Evolutionary conservation across 2,888 invertebrate genomes (phyloP), one percentile per base, ranked within the genome.

Genomic region (Dyspetes luteomarginatus): DNA sequence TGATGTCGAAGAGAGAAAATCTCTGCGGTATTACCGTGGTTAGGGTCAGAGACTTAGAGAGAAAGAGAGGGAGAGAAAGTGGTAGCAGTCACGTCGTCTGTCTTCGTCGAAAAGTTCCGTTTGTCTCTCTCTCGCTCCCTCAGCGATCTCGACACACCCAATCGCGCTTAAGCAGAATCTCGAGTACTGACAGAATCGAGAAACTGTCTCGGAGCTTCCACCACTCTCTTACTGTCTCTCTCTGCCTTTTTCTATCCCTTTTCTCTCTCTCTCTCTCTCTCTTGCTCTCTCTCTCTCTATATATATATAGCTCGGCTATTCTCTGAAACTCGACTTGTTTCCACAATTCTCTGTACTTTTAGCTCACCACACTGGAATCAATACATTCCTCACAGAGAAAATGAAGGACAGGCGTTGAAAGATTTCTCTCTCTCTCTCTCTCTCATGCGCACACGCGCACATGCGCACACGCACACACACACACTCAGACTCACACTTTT

Each of bases 161-260:
- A 81, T 78, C 77, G 73, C 73, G 65, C 69, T 81, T 77, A 78
- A 81, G 74, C 73, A 71, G 55, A 52, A 77, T 64, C 74, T 78
- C 65, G 69, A 77, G 72, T 77, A 81, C 65, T 55, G 81, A 78
- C 81, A 74, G 78, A 81, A 81, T 81, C 81, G 81, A 71, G 74
- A 81, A 81, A 74, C 78, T 81, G 81, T 81, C 81, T 73, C 68
- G 48, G 52, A 65, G 26, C 73, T 41, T 64, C 64, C 19, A 36
- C 12, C 50, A 19, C 19, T 28, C 65, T 50, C 50, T 4, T 17
- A 26, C 48, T 48, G 5, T 17, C 43, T 24, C 56, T 56, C 4
- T 41, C 12, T 48, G n/a, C 64, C 17, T 50, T 71, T 48, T 12
- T 36, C 12, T 36, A 7, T 36, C 9, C 12, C 12, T 7, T 48